A percentile compares a stretch with the other conserved stretches of the same genome.
Conservation (phyloP, 2,888 invertebrate species). For the Dysmachus trigonus region DNA sequence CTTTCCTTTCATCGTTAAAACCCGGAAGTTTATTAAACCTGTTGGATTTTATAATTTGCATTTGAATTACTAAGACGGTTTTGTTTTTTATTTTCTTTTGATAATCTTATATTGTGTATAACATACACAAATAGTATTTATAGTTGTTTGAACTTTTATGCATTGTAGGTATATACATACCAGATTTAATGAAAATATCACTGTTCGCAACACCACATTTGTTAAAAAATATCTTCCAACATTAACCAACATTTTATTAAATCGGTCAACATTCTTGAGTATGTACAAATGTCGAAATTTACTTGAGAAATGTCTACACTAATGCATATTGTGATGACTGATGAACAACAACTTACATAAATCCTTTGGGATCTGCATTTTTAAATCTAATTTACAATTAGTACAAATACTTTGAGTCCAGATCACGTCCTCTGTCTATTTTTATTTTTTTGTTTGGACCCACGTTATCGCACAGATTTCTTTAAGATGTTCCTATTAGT, state of each 20-base stretch:
- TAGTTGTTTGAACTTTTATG: too few species aligned
- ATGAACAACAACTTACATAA: neutral
- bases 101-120: too few species aligned
- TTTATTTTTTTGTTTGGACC: too few species aligned
- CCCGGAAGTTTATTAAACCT: too few species aligned
- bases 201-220: too few species aligned
- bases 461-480: conserved; percentile 24
- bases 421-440: neutral
- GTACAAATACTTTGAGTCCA: neutral
- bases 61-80: too few species aligned
- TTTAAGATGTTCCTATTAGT: conserved; percentile 34
- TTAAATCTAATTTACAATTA: neutral
- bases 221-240: neutral
- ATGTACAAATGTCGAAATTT: neutral
- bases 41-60: too few species aligned
- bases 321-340: neutral
- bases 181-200: too few species aligned
- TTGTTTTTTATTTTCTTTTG: too few species aligned
- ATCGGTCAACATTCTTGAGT: neutral
- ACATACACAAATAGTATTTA: too few species aligned
- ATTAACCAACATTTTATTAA: neutral
- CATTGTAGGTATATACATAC: too few species aligned
- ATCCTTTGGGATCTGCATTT: neutral
- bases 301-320: neutral
- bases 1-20: too few species aligned